Base-by-base conservation (phyloP, 2,888 invertebrate genomes). In the Napeogenes sylphis region DNA sequence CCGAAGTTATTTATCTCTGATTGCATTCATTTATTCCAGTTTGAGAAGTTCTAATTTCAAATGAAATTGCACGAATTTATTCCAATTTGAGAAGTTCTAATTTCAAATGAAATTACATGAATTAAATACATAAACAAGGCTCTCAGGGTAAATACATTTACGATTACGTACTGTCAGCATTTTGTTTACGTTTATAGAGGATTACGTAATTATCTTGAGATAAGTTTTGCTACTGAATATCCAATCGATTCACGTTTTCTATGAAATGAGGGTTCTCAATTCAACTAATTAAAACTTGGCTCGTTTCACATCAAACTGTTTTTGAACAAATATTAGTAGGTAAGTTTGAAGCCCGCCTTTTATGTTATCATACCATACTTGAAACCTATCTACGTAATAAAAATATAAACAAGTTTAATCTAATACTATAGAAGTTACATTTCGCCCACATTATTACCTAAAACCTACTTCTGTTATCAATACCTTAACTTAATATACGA, bases 1-100 rank as follows among this genome's bases (percentile, higher is more conserved):
- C 86, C 81, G 79, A 77, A 79, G 86, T 87, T 89, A 86, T 88
- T 89, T 89, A 90, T 88, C 87, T 90, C 85, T 87, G 87, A 90
- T 90, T 90, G 87, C 86, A 79, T 85, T 79, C 82, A 83, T 86
- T 84, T 85, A 87, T 87, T 83, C 82, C 86, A 82, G 79, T 83
- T 87, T 84, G 87, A 84, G 84, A 85, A 84, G 21, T 21, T 21
- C 81, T 82, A 81, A 86, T 87, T 82, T 77, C 75, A 75, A 81
- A 80, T 77, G 79, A 78, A 82, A 79, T 79, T 77, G 75, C 72
- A 72, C 76, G 21, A 21, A 83, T 86, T 84, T 85, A 87, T 87
- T 83, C 82, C 86, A 82, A 80, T 83, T 87, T 84, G 87, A 84
- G 84, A 85, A 84, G 21, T 21, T 21, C 81, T 82, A 81, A 86